These are phyloP conservation scores for Antennarius striatus DNA, from an alignment of 2,113 vertebrate genomes.

Conservation along the genomic window DNA sequence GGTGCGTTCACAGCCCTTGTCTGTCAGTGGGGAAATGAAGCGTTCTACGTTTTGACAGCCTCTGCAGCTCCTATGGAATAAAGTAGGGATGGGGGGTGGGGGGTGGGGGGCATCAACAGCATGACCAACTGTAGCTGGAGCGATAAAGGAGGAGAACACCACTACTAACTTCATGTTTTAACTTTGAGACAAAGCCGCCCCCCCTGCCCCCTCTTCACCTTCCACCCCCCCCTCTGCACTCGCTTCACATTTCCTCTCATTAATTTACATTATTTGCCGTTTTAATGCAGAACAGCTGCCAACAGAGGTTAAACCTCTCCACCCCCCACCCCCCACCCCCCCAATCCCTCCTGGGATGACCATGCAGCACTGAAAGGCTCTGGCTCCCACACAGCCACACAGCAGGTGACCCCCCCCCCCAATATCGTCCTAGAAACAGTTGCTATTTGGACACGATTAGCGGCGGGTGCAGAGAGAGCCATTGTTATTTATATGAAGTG, in stretches of 20 bases:
- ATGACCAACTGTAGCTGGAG: constrained; percentile 2
- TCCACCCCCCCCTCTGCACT: background rate
- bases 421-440: constrained; percentile 68
- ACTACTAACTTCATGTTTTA: background rate
- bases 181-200: no score
- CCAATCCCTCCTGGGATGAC: constrained; percentile 27
- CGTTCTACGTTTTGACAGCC: constrained; percentile 55
- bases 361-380: constrained; percentile 42
- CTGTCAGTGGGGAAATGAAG: constrained; percentile 53
- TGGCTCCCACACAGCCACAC: constrained; percentile 47
- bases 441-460: constrained; percentile 73
- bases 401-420: constrained; percentile 66
- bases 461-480: constrained; percentile 48
- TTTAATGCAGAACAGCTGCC: constrained; percentile 46
- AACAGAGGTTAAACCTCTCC: constrained; percentile 26
- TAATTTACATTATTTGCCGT: constrained; percentile 12
- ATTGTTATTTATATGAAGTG: constrained; percentile 73
- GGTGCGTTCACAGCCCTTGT: constrained; percentile 15
- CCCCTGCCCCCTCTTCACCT: no score
- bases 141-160: background rate
- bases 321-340: constrained; percentile 26
- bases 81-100: constrained; percentile 2
- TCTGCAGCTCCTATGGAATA: constrained; percentile 35
- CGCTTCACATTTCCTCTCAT: background rate
- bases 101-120: constrained; percentile 1